Base-by-base conservation (phyloP, 2,888 invertebrate species). In the Dasysyrphus albostriatus region DNA sequence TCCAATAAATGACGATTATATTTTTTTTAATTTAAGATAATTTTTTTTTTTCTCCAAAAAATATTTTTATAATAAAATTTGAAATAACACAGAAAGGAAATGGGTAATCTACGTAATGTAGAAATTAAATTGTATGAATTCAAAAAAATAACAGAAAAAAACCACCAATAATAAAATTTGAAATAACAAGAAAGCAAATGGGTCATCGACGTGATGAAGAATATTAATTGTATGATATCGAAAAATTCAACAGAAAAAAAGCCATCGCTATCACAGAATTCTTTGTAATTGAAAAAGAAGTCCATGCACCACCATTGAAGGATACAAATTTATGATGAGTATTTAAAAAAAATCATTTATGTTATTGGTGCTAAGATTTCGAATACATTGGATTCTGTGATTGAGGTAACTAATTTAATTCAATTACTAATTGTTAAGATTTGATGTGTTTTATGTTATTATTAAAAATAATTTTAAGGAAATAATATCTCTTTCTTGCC, bases 381-480 rank as follows among this genome's bases (percentile, higher is more conserved):
- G 44, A 44, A 6, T n/a, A 16, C n/a, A 44, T 7, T 16, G 29
- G 10, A 44, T 44, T 47, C 29, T 47, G 32, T 32, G 16, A 44
- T 44, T 32, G 32, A 7, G 16, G 16, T 49, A 32, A 51, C 5
- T 10, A 39, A 67, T n/a, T 51, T 37, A 67, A 77, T 49, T 83
- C 78, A 73, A 78, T 78, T 74, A 83, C 73, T 83, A 83, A 77
- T 14, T 54, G 44, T 54, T 83, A 77, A 83, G 73, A 10, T 39
- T 24, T 58, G 61, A 12, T 69, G 51, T 51, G 37, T 29, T 34
- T 58, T 80, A 3, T 67, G 49, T 49, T 37, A 24, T 34, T 69
- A 19, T 19, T 51, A 51, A 37, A 47, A 47, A 34, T 16, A 49
- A 34, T 8, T 32, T 49, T 16, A n/a, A 16, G 12, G 16, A 32